Conservation (phyloP, 1,140 invertebrate species). For the Neodiprion pinetum region DNA sequence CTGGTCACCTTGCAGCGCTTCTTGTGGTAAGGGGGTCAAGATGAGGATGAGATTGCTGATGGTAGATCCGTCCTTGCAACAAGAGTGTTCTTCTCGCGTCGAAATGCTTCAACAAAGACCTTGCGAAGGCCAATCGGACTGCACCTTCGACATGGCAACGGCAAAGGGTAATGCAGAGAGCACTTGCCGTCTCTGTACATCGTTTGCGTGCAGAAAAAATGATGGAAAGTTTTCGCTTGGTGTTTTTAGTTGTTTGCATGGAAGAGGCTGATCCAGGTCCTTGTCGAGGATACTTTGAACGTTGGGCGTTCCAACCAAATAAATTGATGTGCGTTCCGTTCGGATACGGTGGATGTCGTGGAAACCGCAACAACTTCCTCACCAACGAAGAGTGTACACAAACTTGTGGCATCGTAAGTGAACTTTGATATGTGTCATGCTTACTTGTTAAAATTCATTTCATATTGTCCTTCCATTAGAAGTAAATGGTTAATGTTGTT, state of each 20-base stretch:
- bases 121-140: conserved; percentile 71
- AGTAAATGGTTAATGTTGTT: neutral
- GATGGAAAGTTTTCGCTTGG: conserved; percentile 11
- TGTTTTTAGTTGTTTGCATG: conserved; percentile 76
- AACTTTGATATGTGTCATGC: neutral
- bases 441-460: neutral
- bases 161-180: conserved; percentile 68
- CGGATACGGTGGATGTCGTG: conserved; percentile 86
- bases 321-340: conserved; percentile 82
- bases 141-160: conserved; percentile 73
- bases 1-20: conserved; percentile 77
- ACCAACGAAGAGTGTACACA: conserved; percentile 77
- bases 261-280: conserved; percentile 76
- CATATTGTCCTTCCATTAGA: neutral
- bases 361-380: conserved; percentile 89
- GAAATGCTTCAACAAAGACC: conserved; percentile 71
- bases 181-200: neutral
- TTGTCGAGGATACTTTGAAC: conserved; percentile 81
- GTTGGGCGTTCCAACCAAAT: conserved; percentile 81
- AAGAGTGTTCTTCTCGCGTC: conserved; percentile 67
- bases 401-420: conserved; percentile 70
- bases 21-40: conserved; percentile 74
- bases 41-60: conserved; percentile 75
- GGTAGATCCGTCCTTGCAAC: conserved; percentile 65
- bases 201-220: neutral